Conservation (phyloP, 2,113 vertebrate species). For the Oncorhynchus kisutch region DNA sequence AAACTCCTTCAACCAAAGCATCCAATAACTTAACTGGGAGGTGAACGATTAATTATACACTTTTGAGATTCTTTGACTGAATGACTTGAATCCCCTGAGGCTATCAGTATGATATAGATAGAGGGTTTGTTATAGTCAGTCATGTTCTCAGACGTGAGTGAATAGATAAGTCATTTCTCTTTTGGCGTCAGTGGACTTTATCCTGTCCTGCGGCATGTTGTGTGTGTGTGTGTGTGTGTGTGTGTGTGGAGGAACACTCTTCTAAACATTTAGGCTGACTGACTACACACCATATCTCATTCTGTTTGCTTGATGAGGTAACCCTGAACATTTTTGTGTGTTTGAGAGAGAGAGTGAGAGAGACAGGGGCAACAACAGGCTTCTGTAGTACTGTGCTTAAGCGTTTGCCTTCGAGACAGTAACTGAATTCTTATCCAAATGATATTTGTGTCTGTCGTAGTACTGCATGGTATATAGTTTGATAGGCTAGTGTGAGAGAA, state of each 20-base stretch:
- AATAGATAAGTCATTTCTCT: neutral
- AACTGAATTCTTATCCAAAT: neutral
- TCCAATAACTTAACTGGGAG: neutral
- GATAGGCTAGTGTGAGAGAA: neutral
- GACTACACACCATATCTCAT: neutral
- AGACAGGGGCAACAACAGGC: neutral
- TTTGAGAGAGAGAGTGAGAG: neutral
- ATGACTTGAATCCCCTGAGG: neutral
- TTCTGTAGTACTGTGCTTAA: neutral
- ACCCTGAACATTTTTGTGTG: neutral
- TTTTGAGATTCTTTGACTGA: neutral
- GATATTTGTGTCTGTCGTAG: neutral
- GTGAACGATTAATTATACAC: neutral
- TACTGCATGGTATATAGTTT: too few species aligned
- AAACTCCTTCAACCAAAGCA: neutral
- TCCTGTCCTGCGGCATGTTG: neutral
- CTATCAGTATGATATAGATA: neutral
- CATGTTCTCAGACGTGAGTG: neutral
- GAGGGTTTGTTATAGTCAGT: neutral
- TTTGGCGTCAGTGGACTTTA: constrained; percentile 1
- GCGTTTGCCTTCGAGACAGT: neutral
- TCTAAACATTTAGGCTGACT: neutral
- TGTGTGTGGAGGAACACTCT: neutral
- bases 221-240: too few species aligned
- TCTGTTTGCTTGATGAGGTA: neutral